These are phyloP conservation scores for Thomomys bottae DNA, from an alignment of 2,113 vertebrate genomes.

Conservation along the genomic window DNA sequence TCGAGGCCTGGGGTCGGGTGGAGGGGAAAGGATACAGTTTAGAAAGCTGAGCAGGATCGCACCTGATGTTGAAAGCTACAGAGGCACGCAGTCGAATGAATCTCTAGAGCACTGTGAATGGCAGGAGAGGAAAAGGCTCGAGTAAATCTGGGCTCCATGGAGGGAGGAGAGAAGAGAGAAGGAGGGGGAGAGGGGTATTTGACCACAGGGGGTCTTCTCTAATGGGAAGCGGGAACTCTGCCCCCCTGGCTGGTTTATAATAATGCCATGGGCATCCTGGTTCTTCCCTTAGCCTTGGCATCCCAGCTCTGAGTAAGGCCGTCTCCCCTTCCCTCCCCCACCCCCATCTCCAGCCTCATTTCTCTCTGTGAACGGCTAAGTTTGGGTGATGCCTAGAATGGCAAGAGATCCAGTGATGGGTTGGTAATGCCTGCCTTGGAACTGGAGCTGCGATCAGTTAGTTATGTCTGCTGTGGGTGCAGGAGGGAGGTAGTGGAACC, in stretches of 20 bases:
- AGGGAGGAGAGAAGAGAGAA: background rate
- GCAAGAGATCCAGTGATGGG: background rate
- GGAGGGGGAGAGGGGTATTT: background rate
- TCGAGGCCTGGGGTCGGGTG: no score
- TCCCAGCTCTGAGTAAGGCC: background rate
- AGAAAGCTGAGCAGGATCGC: no score
- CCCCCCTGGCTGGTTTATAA: background rate
- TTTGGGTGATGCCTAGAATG: background rate
- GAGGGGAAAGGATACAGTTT: no score
- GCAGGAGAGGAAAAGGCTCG: background rate
- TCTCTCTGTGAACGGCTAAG: background rate
- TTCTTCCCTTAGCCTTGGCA: no score
- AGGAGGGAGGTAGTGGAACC: background rate
- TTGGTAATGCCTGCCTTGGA: conserved; percentile 21
- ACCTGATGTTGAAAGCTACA: no score
- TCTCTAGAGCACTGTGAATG: no score
- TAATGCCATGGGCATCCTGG: background rate
- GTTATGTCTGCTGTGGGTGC: conserved; percentile 51
- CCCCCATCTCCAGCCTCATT: background rate
- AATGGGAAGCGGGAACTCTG: background rate
- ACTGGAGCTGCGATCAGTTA: conserved; percentile 31
- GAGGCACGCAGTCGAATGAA: no score
- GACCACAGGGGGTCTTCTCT: background rate
- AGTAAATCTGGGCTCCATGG: no score
- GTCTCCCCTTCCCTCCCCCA: no score